A percentile compares a stretch with the other conserved stretches of the same genome.
These are phyloP conservation scores for Spea multiplicata DNA, from an alignment of 2,113 vertebrate genomes.

Conservation along the genomic window DNA sequence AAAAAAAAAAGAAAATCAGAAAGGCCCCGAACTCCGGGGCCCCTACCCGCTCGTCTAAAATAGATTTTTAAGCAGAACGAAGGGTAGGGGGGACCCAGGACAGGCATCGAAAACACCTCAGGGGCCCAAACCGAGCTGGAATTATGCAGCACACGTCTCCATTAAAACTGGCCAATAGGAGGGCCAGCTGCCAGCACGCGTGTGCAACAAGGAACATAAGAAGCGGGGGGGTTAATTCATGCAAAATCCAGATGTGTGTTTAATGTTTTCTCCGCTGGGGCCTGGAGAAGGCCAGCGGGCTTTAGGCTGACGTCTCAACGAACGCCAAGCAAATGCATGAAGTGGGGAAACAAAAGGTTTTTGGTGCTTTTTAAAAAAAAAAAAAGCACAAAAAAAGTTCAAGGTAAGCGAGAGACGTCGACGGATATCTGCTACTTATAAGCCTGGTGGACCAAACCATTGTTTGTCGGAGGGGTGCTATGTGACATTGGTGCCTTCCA, in stretches of 20 bases:
- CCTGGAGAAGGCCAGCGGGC: neutral
- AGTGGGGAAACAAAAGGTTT: neutral
- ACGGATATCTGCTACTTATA: too few relatives aligned
- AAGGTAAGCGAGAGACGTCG: too few relatives aligned
- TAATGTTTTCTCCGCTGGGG: neutral
- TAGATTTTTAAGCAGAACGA: neutral
- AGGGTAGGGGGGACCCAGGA: slow-evolving; percentile 1
- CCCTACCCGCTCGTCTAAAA: neutral
- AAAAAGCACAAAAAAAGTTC: too few relatives aligned
- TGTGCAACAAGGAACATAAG: slow-evolving; percentile 23
- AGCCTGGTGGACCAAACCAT: too few relatives aligned
- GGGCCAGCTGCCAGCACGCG: slow-evolving; percentile 19
- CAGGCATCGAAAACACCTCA: slow-evolving; percentile 33
- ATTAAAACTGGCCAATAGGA: slow-evolving; percentile 32
- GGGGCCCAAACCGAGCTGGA: slow-evolving; percentile 14
- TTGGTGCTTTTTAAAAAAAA: neutral
- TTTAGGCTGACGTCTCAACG: neutral
- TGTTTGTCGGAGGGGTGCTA: too few relatives aligned
- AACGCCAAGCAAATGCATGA: too few relatives aligned
- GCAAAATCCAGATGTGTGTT: slow-evolving; percentile 30
- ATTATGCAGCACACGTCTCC: slow-evolving; percentile 29
- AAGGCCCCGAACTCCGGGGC: neutral
- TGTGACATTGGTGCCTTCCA: too few relatives aligned
- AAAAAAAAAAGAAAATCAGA: neutral
- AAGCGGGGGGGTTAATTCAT: slow-evolving; percentile 15